Evolutionary conservation across 2,113 vertebrate genomes (phyloP), one percentile per base, ranked within the genome.

Genomic region (Salminus brasiliensis): DNA sequence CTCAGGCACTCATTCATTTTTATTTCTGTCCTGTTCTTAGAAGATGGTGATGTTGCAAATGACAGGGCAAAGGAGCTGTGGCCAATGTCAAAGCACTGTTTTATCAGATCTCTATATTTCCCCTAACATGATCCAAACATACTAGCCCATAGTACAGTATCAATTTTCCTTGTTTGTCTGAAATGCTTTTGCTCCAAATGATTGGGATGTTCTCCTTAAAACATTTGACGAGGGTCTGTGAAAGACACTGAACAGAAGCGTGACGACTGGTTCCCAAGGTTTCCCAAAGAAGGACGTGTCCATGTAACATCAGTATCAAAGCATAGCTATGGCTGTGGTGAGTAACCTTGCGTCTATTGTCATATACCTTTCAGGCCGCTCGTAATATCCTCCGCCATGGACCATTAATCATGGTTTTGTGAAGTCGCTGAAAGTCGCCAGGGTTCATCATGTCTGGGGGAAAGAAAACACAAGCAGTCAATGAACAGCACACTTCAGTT

Each of bases 351-450:
- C 81, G 72, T 47, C 77, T 69, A 78, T 84, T 84, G 78, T 80
- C 59, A 70, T 81, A 85, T 88, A 85, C 81, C 85, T 88, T 88
- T 77, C 70, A 88, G 71, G 52, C 70, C 43, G 62, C 82, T 86
- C 71, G 78, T 87, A 88, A 89, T 85, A 83, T 84, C 77, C 74
- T 81, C 45, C 80, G 90, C 88, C 92, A 87, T 86, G 87, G 83
- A 80, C 88, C 90, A 92, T 93, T 88, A 88, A 90, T 92, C 91
- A 92, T 88, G 88, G 91, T 89, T 90, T 88, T 88, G 85, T 84
- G 79, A 87, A 81, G 79, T 85, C 80, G 83, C 82, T 81, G 79
- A 72, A 60, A 86, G 74, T 79, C 18, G 76, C 79, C 81, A 84
- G 72, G 83, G 86, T 88, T 85, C 83, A 86, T 86, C 83, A 80